phyloP scores from a whole-genome alignment of 2,888 invertebrate genomes.

The Vesta saturnalis region DNA sequence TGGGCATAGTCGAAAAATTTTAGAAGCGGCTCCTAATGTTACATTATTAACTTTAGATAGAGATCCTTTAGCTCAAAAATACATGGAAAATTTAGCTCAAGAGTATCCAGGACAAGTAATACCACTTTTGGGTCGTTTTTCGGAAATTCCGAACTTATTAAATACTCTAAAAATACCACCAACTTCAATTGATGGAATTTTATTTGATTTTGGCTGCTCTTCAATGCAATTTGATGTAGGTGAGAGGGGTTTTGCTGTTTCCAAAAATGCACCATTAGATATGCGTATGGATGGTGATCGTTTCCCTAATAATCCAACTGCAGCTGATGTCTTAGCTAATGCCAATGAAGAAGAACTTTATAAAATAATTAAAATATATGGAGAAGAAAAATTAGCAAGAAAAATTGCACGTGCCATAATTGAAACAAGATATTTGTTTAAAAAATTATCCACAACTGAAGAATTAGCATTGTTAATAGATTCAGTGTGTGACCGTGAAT shows the following conservation, averaged over 20 bases:
- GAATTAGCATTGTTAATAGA: conserved; percentile 74
- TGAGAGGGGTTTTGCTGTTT: conserved; percentile 86
- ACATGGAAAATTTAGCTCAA: conserved; percentile 72
- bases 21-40: conserved; percentile 72
- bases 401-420: conserved; percentile 89
- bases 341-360: conserved; percentile 81
- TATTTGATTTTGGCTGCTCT: conserved; percentile 95
- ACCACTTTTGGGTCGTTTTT: conserved; percentile 89
- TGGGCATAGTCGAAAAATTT: conserved; percentile 82
- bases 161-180: conserved; percentile 67
- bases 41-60: conserved; percentile 86
- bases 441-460: conserved; percentile 79
- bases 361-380: conserved; percentile 89
- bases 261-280: conserved; percentile 87
- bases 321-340: conserved; percentile 85
- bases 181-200: conserved; percentile 82
- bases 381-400: conserved; percentile 88
- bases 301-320: conserved; percentile 78
- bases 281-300: conserved; percentile 94
- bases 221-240: conserved; percentile 93
- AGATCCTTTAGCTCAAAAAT: conserved; percentile 81
- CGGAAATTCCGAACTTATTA: conserved; percentile 80
- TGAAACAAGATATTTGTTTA: conserved; percentile 73
- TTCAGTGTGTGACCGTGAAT: conserved; percentile 63
- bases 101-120: conserved; percentile 76